phyloP scores from a whole-genome alignment of 2,797 vertebrate species.

The Myiotriccus ornatus region DNA sequence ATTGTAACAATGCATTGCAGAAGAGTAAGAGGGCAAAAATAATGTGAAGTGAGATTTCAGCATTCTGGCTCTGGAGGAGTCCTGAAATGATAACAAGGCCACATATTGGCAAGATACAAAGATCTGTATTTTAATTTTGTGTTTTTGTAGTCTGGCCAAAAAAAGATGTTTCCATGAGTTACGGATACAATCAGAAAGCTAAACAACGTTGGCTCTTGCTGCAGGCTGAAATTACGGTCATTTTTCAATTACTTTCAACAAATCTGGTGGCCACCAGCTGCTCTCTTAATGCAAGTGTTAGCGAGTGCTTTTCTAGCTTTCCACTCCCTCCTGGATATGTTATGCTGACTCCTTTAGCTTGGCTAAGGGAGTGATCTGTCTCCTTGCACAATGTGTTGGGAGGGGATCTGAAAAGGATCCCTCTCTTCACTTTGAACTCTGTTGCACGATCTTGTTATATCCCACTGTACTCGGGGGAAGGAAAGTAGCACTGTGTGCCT shows the following conservation, averaged over 20 bases:
- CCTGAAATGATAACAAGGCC: background rate
- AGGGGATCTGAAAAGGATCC: background rate
- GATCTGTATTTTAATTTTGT: background rate
- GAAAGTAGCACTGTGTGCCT: background rate
- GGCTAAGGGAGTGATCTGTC: background rate
- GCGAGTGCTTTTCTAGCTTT: background rate
- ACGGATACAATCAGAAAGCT: background rate
- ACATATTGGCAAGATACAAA: background rate
- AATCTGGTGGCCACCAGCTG: conserved; percentile 7
- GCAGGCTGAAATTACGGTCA: conserved; percentile 14
- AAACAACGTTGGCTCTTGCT: background rate
- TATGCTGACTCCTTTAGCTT: background rate
- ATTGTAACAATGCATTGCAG: background rate
- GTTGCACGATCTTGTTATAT: background rate
- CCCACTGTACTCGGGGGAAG: background rate
- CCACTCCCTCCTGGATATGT: background rate
- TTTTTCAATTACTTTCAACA: conserved; percentile 42
- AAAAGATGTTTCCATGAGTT: background rate
- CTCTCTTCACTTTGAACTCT: background rate
- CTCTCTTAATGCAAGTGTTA: background rate
- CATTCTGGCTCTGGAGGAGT: background rate
- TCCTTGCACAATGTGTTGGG: background rate
- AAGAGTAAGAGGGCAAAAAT: background rate
- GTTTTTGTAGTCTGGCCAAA: background rate
- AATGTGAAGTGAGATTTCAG: background rate